These are phyloP conservation scores for Rhabdomys pumilio DNA, from an alignment of 2,797 vertebrate species.

Conservation along the genomic window DNA sequence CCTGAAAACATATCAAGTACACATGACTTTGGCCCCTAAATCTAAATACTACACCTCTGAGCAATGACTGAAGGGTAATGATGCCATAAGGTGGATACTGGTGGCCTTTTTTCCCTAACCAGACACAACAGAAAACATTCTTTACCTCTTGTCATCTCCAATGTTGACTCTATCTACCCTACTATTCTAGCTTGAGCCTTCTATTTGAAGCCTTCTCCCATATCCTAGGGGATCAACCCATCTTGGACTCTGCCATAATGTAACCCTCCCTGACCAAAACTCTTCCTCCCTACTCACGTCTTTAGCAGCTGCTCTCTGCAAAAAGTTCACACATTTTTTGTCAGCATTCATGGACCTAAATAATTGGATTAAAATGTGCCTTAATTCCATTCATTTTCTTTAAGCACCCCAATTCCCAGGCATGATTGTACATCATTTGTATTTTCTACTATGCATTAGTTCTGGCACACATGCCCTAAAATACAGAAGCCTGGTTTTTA, in stretches of 20 bases:
- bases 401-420: not conserved
- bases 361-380: not conserved
- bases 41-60: not conserved
- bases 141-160: not conserved
- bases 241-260: not conserved
- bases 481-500: not conserved
- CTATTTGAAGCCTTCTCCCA: not conserved
- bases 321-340: not conserved
- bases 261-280: not conserved
- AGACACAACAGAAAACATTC: not conserved
- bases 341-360: not conserved
- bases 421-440: rapidly evolving
- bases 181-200: not conserved
- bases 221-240: not conserved
- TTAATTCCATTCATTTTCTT: not conserved
- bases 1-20: not conserved
- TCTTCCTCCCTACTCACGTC: not conserved
- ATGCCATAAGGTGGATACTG: not conserved
- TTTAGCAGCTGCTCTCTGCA: not conserved
- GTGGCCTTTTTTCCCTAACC: not conserved
- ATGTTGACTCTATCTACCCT: not conserved
- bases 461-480: not conserved
- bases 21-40: not conserved
- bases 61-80: no score
- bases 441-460: rapidly evolving